Percentiles rank a stretch among this genome's conserved stretches.
Conservation (phyloP, 2,797 vertebrate species). For the Argya squamiceps region DNA sequence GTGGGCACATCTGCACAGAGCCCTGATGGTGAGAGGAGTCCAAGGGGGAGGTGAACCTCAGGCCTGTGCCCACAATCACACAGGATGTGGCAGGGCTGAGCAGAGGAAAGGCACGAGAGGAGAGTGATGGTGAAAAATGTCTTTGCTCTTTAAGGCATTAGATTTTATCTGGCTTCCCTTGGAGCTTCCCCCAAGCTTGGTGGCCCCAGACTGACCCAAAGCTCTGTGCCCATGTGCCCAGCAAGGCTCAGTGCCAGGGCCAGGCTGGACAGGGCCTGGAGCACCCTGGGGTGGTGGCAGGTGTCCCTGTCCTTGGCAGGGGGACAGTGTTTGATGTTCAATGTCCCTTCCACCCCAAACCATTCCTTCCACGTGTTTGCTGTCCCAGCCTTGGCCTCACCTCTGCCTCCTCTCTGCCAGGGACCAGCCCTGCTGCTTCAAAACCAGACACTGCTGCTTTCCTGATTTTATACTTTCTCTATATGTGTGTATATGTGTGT, state of each 20-base stretch:
- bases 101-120: not conserved
- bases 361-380: not conserved
- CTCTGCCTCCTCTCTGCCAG: not conserved
- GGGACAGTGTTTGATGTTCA: fast-evolving
- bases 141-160: not conserved
- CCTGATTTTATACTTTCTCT: not conserved
- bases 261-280: not conserved
- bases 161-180: not conserved
- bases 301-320: not conserved
- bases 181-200: not conserved
- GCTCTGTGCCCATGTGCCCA: fast-evolving
- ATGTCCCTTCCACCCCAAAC: not conserved
- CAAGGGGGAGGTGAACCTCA: not conserved
- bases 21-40: not conserved
- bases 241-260: fast-evolving
- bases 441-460: fast-evolving
- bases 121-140: not conserved
- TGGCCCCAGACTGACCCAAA: not conserved
- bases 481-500: too few species aligned
- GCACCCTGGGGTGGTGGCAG: not conserved
- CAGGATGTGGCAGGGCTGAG: not conserved
- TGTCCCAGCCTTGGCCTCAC: not conserved
- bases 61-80: not conserved
- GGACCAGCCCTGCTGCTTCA: not conserved
- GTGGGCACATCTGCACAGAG: not conserved